Percentiles rank a stretch among this genome's conserved stretches.
These are phyloP conservation scores for Phaethon lepturus DNA, from an alignment of 2,113 vertebrate species.

Conservation along the genomic window DNA sequence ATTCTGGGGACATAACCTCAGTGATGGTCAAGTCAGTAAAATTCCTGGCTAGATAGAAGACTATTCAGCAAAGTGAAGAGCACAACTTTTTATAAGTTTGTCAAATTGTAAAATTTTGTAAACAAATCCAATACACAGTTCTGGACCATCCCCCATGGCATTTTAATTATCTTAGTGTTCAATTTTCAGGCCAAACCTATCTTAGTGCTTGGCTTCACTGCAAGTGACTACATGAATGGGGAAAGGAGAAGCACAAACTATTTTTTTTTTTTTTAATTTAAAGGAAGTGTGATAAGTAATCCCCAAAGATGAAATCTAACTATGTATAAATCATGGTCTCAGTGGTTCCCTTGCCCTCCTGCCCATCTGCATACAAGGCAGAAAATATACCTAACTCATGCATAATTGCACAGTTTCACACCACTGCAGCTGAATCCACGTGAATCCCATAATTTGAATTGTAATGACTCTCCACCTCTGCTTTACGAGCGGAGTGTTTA, in stretches of 20 bases:
- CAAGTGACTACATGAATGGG: not conserved
- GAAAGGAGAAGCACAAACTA: not conserved
- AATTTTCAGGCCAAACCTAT: not conserved
- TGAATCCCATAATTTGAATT: slow-evolving; percentile 59
- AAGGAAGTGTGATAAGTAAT: not conserved
- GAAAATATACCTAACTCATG: not conserved
- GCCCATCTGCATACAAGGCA: slow-evolving; percentile 21
- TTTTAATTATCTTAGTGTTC: not conserved
- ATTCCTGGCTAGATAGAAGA: not conserved
- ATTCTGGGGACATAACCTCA: not conserved
- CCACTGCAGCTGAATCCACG: not conserved
- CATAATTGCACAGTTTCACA: slow-evolving; percentile 50
- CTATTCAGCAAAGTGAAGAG: not conserved
- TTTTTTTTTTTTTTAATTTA: not conserved
- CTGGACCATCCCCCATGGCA: not conserved
- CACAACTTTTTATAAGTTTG: too few relatives aligned
- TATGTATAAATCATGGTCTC: not conserved
- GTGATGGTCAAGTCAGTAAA: not conserved
- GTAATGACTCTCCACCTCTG: slow-evolving; percentile 33
- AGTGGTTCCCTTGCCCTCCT: not conserved
- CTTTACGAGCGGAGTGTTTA: slow-evolving; percentile 37
- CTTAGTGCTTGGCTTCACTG: not conserved
- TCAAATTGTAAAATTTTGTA: not conserved
- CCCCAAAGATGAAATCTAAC: not conserved
- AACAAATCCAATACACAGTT: not conserved